phyloP scores from a whole-genome alignment of 2,888 invertebrate species.

The Amaurobius ferox region DNA sequence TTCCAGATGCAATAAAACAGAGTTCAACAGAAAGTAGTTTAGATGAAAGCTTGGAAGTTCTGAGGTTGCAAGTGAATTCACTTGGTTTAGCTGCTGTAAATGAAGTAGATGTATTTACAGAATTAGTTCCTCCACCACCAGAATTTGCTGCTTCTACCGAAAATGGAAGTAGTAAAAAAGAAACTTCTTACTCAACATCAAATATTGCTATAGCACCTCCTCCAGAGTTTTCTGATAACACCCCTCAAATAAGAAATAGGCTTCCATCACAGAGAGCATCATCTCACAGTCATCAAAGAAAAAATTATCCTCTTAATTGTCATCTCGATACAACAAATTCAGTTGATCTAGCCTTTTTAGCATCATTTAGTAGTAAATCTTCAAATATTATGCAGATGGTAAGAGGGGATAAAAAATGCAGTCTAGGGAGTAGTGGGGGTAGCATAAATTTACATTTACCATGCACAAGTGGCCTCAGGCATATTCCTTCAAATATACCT shows the following conservation, averaged over 20 bases:
- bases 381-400: conserved; percentile 55
- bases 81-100: conserved; percentile 73
- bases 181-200: conserved; percentile 37
- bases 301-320: conserved; percentile 43
- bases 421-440: conserved; percentile 43
- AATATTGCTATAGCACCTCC: conserved; percentile 70
- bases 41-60: conserved; percentile 64
- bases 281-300: conserved; percentile 41
- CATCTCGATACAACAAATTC: conserved; percentile 53
- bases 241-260: conserved; percentile 48
- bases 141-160: conserved; percentile 74
- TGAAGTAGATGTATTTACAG: conserved; percentile 74
- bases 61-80: conserved; percentile 72
- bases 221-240: conserved; percentile 65
- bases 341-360: conserved; percentile 56
- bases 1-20: conserved; percentile 23
- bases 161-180: conserved; percentile 27
- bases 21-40: conserved; percentile 43
- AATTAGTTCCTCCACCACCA: conserved; percentile 76
- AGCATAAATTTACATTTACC: conserved; percentile 64
- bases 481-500: conserved; percentile 47
- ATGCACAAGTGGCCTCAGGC: conserved; percentile 62
- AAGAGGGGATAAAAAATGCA: conserved; percentile 44
- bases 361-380: conserved; percentile 55
- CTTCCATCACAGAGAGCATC: conserved; percentile 39